Conservation (phyloP, 2,113 vertebrate species). For the Phoxinus phoxinus region DNA sequence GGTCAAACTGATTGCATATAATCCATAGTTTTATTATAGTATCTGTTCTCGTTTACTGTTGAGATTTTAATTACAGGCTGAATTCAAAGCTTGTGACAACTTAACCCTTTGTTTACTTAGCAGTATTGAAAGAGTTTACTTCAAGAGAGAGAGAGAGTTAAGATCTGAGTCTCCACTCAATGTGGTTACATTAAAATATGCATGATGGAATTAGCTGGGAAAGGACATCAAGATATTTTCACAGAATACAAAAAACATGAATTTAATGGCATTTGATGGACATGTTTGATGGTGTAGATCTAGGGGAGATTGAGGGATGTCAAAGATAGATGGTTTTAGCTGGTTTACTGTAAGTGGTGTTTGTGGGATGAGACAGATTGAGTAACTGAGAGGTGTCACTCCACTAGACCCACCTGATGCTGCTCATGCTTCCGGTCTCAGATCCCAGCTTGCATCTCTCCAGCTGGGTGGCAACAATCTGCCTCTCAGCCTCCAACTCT, state of each 20-base stretch:
- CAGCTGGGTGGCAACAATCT: slow-evolving; percentile 98
- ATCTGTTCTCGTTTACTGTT: neutral
- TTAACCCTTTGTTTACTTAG: neutral
- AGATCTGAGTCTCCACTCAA: neutral
- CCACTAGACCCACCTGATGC: slow-evolving; percentile 88
- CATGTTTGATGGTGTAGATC: neutral
- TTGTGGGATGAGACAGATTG: neutral
- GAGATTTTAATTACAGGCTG: slow-evolving; percentile 22
- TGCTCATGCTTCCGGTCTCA: slow-evolving; percentile 98
- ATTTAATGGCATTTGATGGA: slow-evolving; percentile 5
- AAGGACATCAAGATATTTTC: neutral
- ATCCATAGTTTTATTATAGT: neutral
- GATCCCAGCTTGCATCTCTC: slow-evolving; percentile 99
- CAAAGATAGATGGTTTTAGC: neutral
- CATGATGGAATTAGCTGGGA: neutral
- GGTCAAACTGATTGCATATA: slow-evolving; percentile 12
- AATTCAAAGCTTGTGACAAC: slow-evolving; percentile 5
- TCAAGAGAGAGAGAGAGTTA: neutral
- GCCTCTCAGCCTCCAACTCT: slow-evolving; percentile 97
- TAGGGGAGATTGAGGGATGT: neutral
- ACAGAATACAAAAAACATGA: neutral
- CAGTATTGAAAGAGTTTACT: neutral
- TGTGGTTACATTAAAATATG: neutral
- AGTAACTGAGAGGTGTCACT: neutral
- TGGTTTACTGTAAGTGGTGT: neutral